Percentiles rank a stretch among this genome's conserved stretches.
Conservation (phyloP, 1,140 invertebrate species). For the Papilio machaon region DNA sequence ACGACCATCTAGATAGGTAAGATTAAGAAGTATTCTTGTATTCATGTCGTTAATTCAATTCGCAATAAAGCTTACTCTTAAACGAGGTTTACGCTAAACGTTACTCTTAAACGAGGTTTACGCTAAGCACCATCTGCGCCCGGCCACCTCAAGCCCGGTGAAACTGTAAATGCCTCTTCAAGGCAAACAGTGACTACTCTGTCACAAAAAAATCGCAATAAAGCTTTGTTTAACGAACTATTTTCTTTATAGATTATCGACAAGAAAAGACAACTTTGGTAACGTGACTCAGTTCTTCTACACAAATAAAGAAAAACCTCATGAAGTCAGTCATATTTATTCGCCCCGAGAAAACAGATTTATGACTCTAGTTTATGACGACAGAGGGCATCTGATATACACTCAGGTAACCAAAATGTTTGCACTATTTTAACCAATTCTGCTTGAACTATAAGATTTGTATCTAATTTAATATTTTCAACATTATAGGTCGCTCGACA, state of each 20-base stretch:
- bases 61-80: neutral
- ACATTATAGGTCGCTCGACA: constrained; percentile 87
- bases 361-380: constrained; percentile 95
- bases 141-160: no score
- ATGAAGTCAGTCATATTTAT: constrained; percentile 95
- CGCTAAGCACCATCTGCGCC: no score
- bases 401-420: constrained; percentile 84
- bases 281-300: constrained; percentile 98
- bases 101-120: no score
- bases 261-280: constrained; percentile 95
- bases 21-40: constrained; percentile 30
- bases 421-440: neutral
- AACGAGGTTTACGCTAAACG: no score
- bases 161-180: no score
- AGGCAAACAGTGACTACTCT: no score
- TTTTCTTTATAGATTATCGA: constrained; percentile 85
- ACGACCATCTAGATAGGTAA: constrained; percentile 92
- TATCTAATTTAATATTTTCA: constrained; percentile 30
- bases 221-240: neutral
- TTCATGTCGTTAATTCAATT: neutral
- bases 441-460: neutral
- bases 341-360: constrained; percentile 95
- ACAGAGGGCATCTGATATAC: constrained; percentile 94
- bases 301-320: constrained; percentile 91
- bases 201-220: no score